Evolutionary conservation across 2,113 vertebrate genomes (phyloP), one percentile per base, ranked within the genome.

Genomic region (Chaenogobius annularis): DNA sequence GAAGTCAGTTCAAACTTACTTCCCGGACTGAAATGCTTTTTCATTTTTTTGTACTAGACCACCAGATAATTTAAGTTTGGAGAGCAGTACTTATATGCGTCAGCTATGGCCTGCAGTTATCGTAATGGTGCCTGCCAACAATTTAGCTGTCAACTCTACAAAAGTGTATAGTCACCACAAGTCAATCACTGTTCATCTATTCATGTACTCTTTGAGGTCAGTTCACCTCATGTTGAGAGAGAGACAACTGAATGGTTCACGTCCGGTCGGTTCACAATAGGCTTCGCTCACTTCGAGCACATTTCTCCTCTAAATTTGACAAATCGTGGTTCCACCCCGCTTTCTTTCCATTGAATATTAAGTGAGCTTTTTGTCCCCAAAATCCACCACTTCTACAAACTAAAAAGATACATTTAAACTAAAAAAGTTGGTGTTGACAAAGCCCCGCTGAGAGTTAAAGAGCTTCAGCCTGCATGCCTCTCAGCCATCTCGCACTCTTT

Each of bases 381-480:
- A 20, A 26, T 50, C 22, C 43, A 35, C 56, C 31, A 43, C 46
- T 5, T 65, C 37, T 52, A 66, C 17, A 26, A 75, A 69, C 58
- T 35, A 23, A 58, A 55, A 52, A n/a, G 4, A 31, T 31, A 31
- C 26, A 31, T 31, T 31, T 31, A 31, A 31, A 31, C 14, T 50
- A 31, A 52, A 79, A 64, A 77, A 68, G 58, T 46, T 52, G 61
- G 64, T 66, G 71, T 71, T 50, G 65, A 85, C 62, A 71, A 78
- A 76, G 64, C 47, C 66, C 0, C 22, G 66, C 31, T 13, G 15
- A 64, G 68, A 46, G 73, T 81, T 52, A 70, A 77, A 77, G 40
- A 64, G 55, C 43, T 3, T 26, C 48, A 35, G 68, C 48, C 66
- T 70, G 7, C 47, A 40, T 67, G 40, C 17, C 61, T 66, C 52